Percentiles rank a stretch among this genome's conserved stretches.
These are phyloP conservation scores for Rhincodon typus DNA, from an alignment of 2,797 vertebrate genomes.

Conservation along the genomic window DNA sequence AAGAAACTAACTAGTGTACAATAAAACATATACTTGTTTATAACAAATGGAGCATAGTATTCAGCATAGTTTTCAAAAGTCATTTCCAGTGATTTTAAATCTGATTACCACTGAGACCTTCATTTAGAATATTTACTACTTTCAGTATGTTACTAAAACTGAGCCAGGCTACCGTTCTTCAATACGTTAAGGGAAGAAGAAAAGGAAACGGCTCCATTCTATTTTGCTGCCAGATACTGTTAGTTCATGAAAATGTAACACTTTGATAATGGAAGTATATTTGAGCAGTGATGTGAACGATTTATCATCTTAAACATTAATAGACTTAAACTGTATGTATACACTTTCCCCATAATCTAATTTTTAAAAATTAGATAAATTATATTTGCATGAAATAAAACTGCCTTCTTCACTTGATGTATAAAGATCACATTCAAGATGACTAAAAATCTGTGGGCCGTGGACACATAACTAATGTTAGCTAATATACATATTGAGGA, in stretches of 20 bases:
- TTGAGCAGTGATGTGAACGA: neutral
- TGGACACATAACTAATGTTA: neutral
- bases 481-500: neutral
- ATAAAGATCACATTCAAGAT: neutral
- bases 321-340: neutral
- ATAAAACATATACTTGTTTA: neutral
- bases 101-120: neutral
- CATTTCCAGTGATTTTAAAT: neutral
- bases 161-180: neutral
- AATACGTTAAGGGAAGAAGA: neutral
- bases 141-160: neutral
- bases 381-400: neutral
- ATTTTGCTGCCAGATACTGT: neutral
- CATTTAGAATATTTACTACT: neutral
- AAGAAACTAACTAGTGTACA: neutral
- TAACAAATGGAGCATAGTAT: neutral
- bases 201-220: neutral
- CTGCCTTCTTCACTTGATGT: neutral
- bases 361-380: neutral
- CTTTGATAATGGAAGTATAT: neutral
- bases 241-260: neutral
- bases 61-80: neutral
- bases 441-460: too few species aligned
- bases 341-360: neutral
- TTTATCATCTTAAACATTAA: neutral